phyloP scores from a whole-genome alignment of 1,140 invertebrate species.

The Leucophenga varia region DNA sequence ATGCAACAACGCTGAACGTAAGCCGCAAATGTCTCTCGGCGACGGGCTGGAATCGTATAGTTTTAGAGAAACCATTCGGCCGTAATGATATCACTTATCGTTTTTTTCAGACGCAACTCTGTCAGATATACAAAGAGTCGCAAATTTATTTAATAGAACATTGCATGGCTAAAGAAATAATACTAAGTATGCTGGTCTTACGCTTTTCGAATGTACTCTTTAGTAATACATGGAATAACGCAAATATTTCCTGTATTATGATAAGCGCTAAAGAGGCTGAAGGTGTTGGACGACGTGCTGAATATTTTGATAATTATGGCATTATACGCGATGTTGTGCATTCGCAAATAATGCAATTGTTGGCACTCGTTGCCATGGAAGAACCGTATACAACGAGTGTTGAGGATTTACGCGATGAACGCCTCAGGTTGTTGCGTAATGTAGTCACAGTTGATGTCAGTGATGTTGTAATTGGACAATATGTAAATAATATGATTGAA shows the following conservation, averaged over 20 bases:
- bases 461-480: conserved; percentile 33
- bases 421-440: conserved; percentile 23
- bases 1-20: conserved; percentile 23
- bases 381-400: conserved; percentile 25
- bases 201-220: conserved; percentile 33
- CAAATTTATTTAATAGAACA: conserved; percentile 42
- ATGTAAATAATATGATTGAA: conserved; percentile 31
- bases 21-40: conserved; percentile 24
- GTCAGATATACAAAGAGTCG: conserved; percentile 32
- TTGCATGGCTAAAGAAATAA: conserved; percentile 22
- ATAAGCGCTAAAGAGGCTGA: conserved; percentile 30
- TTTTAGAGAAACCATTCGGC: conserved; percentile 37
- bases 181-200: conserved; percentile 30
- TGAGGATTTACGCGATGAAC: conserved; percentile 30
- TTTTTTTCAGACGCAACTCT: conserved; percentile 24
- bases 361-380: conserved; percentile 32
- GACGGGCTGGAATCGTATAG: conserved; percentile 24
- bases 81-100: conserved; percentile 26
- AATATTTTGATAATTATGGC: conserved; percentile 34
- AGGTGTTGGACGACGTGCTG: conserved; percentile 19
- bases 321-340: conserved; percentile 38
- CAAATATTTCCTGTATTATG: conserved; percentile 33
- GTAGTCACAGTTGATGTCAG: conserved; percentile 20
- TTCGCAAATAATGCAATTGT: conserved; percentile 36
- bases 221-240: conserved; percentile 28